Conservation (phyloP, 2,113 vertebrate genomes). For the Galemys pyrenaicus region DNA sequence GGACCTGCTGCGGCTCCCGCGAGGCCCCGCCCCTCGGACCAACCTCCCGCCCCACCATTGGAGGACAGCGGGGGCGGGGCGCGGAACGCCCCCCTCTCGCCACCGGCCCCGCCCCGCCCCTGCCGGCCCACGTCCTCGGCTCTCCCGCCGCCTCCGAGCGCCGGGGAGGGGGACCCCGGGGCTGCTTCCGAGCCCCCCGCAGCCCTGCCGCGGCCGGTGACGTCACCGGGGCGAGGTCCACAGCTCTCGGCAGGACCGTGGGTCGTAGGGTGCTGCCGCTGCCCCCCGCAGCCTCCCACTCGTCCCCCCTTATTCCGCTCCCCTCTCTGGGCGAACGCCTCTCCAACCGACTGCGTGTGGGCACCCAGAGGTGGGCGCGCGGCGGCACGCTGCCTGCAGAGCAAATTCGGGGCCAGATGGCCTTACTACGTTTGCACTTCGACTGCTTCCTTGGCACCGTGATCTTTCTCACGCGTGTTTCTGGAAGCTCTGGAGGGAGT, state of each 20-base stretch:
- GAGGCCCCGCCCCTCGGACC: neutral
- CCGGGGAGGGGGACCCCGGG: neutral
- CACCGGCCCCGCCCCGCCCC: slow-evolving; percentile 2
- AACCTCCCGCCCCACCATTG: slow-evolving; percentile 39
- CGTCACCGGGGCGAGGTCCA: slow-evolving; percentile 9
- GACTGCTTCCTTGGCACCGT: neutral
- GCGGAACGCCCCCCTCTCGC: slow-evolving; percentile 53
- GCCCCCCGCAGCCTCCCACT: neutral
- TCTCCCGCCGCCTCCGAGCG: neutral
- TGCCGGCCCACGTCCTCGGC: neutral
- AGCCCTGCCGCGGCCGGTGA: neutral
- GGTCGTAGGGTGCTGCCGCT: fast-evolving
- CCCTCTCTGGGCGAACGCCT: neutral
- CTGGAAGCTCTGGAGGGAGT: too few species aligned
- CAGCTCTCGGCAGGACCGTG: neutral
- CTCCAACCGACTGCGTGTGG: neutral
- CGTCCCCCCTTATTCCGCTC: neutral
- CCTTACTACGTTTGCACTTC: neutral
- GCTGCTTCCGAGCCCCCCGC: neutral
- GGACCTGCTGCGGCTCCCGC: neutral
- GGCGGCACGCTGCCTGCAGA: neutral
- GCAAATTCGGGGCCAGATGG: neutral
- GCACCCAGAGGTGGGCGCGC: neutral
- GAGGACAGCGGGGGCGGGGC: slow-evolving; percentile 17
- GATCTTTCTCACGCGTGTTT: too few species aligned